phyloP scores from a whole-genome alignment of 2,113 vertebrate genomes.

The Blennius ocellaris region DNA sequence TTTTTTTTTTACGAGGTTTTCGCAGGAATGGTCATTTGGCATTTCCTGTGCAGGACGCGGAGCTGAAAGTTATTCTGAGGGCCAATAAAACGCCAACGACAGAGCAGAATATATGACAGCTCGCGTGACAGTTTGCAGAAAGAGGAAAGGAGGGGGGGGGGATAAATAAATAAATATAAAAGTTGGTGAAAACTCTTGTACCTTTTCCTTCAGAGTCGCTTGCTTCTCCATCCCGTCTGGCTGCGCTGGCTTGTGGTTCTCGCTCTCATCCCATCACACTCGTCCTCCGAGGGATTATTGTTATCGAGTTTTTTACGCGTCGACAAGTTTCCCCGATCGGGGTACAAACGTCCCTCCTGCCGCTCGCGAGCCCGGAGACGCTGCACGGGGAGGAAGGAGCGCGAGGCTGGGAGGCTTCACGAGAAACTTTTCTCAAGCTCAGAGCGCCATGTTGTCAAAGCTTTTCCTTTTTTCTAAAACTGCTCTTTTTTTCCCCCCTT shows the following conservation, averaged over 20 bases:
- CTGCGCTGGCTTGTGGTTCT: conserved; percentile 60
- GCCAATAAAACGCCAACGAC: conserved; percentile 8
- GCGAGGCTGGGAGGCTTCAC: conserved; percentile 35
- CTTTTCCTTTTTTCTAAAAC: conserved; percentile 71
- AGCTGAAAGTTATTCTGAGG: conserved; percentile 5
- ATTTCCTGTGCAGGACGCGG: conserved; percentile 51
- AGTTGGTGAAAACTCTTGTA: conserved; percentile 53
- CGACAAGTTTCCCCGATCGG: background rate
- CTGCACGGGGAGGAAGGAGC: conserved; percentile 9
- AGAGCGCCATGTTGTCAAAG: conserved; percentile 88
- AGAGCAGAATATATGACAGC: conserved; percentile 2
- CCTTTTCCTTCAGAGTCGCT: conserved; percentile 82
- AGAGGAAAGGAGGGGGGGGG: too few relatives aligned
- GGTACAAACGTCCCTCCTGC: conserved; percentile 1
- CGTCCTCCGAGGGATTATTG: conserved; percentile 17
- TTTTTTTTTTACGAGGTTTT: conserved; percentile 61
- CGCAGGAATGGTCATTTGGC: conserved; percentile 58
- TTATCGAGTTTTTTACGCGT: conserved; percentile 21
- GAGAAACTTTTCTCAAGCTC: conserved; percentile 79
- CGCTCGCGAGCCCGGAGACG: conserved; percentile 19
- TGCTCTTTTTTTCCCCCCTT: conserved; percentile 20
- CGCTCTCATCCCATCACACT: conserved; percentile 81
- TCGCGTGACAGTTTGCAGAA: too few relatives aligned
- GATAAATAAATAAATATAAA: too few relatives aligned
- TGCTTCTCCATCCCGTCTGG: conserved; percentile 84